Evolutionary conservation across 30 jellyfish, hydroid and myxozoan species (phyloP).

Genomic region (Phacellophora camtschatica): DNA sequence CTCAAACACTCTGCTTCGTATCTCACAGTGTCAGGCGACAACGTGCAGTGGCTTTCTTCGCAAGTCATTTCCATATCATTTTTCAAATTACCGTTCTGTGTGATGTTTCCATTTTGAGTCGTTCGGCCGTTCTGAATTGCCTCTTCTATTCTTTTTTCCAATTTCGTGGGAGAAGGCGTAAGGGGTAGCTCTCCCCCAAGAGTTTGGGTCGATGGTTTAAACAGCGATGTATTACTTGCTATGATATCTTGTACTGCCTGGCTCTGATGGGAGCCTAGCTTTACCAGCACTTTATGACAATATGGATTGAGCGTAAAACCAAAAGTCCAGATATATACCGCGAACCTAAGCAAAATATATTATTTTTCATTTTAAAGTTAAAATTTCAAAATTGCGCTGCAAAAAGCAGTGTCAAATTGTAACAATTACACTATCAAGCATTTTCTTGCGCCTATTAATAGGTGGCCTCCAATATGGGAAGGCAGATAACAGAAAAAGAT

Average conservation of each 20-base stretch:
- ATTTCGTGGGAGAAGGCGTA: conserved; percentile 1
- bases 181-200: conserved; percentile 1
- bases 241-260: conserved; percentile 78
- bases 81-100: conserved; percentile 16
- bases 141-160: conserved; percentile 15
- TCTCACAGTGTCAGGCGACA: conserved; percentile 93
- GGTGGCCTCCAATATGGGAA: no score
- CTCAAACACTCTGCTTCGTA: conserved; percentile 94
- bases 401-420: no score
- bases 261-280: conserved; percentile 80
- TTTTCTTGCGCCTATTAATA: no score
- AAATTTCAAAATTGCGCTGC: no score
- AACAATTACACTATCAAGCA: no score
- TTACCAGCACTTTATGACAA: conserved; percentile 77
- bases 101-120: conserved; percentile 5
- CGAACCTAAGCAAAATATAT: conserved; percentile 87
- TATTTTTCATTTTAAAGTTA: no score
- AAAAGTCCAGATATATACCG: conserved; percentile 85
- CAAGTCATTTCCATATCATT: conserved; percentile 3
- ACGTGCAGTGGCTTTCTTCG: conserved; percentile 72
- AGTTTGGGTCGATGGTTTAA: conserved; percentile 60
- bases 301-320: conserved; percentile 91
- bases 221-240: conserved; percentile 74
- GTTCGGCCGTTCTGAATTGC: conserved; percentile 33
- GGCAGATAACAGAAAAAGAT: no score